Evolutionary conservation across 2,888 invertebrate genomes (phyloP), one percentile per base, ranked within the genome.

Genomic region (Mantis religiosa): DNA sequence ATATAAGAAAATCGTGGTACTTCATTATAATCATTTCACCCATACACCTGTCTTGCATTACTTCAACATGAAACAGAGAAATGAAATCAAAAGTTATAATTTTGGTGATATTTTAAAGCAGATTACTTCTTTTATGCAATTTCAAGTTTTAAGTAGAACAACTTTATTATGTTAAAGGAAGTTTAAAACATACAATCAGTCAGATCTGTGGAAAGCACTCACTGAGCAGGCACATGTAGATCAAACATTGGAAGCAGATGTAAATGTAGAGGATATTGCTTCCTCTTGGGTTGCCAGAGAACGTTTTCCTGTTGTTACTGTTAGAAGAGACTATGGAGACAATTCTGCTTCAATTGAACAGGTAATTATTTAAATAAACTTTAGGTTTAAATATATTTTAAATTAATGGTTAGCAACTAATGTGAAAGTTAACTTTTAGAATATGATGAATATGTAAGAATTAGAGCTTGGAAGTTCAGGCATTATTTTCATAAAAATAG

Each of bases 281-380:
- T 95, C 95, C 82, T 96, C 97, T 25, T 98, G 98, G 98, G 96
- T 97, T 28, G 95, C 96, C 25, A 96, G 97, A 92, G 97, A 97
- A 91, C 94, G 97, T 71, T 93, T 97, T 83, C 98, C 98, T 0
- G 95, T 97, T 2, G 94, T 98, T 71, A 96, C 95, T 83, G 96
- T 97, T 14, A 94, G 94, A 25, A 95, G 97, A 90, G 94, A 97
- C 92, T 97, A 97, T 92, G 93, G 94, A 0, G 94, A 94, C 83
- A 95, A 95, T 87, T 94, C 95, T 0, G 95, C 96, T 25, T 93
- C 93, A 87, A 92, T 97, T 28, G 94, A 94, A 86, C 97, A 97
- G 95, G 96, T 96, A 92, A 71, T 71, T 15, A 15, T 71, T 71
- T 71, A 41, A 41, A 41, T 9, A 12, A 12, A 9, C 1, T 41